These are phyloP conservation scores for Kuschelorhynchus macadamiae DNA, from an alignment of 2,888 invertebrate species.

Conservation along the genomic window DNA sequence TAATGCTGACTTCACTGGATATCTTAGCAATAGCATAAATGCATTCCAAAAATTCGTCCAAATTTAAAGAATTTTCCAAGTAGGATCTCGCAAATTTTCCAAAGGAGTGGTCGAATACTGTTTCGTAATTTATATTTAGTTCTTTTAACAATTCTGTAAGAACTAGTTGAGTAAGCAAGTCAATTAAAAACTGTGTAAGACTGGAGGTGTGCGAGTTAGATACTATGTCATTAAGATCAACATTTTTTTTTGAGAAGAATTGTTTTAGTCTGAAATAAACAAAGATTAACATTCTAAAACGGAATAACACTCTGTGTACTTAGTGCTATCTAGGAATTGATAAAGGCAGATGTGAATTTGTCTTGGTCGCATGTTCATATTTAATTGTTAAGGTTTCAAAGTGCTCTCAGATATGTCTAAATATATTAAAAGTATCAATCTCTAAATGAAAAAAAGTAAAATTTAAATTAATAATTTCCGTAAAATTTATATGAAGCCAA, in stretches of 20 bases:
- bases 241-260: constrained; percentile 17
- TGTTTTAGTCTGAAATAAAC: constrained; percentile 7
- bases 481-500: too few relatives aligned
- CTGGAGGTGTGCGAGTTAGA: background rate
- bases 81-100: constrained; percentile 94
- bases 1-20: background rate
- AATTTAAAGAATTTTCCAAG: constrained; percentile 88
- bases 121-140: constrained; percentile 64
- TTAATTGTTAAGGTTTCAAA: too few relatives aligned
- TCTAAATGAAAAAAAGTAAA: too few relatives aligned
- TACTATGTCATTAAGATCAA: constrained; percentile 23
- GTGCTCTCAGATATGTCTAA: too few relatives aligned
- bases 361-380: too few relatives aligned
- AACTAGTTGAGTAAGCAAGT: constrained; percentile 73
- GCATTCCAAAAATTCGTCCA: constrained; percentile 82
- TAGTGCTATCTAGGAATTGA: too few relatives aligned
- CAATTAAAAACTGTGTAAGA: constrained; percentile 44
- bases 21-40: constrained; percentile 18
- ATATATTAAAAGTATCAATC: too few relatives aligned
- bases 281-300: constrained; percentile 69
- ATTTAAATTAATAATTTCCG: too few relatives aligned
- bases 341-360: too few relatives aligned
- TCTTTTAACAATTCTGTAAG: constrained; percentile 69
- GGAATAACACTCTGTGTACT: too few relatives aligned
- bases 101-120: constrained; percentile 79